These are phyloP conservation scores for Trinectes maculatus DNA, from an alignment of 2,113 vertebrate genomes.

Conservation along the genomic window DNA sequence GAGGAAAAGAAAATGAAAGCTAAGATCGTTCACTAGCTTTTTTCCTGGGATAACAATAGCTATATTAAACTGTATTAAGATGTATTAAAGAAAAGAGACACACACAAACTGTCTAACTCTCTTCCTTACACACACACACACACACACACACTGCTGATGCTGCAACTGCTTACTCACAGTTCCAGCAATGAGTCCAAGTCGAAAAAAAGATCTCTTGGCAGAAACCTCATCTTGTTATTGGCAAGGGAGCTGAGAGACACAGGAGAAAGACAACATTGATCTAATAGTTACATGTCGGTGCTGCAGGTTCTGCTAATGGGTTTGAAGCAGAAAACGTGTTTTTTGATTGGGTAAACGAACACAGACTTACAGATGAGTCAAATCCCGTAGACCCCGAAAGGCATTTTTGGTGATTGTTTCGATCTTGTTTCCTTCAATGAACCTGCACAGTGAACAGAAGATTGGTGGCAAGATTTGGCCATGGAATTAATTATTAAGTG, in stretches of 20 bases:
- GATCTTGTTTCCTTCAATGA: constrained; percentile 97
- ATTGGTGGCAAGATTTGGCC: too few relatives aligned
- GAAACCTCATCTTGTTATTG: constrained; percentile 91
- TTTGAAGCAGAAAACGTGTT: background rate
- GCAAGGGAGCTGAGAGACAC: constrained; percentile 88
- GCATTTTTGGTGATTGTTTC: constrained; percentile 92
- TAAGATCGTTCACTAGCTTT: too few relatives aligned
- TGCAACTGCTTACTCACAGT: constrained; percentile 89
- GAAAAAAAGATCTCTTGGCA: constrained; percentile 92
- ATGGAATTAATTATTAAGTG: too few relatives aligned
- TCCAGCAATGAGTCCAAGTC: constrained; percentile 96
- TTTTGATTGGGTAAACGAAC: too few relatives aligned
- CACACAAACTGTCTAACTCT: too few relatives aligned
- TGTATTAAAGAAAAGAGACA: constrained; percentile 9
- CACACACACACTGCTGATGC: constrained; percentile 47
- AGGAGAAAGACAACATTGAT: constrained; percentile 3
- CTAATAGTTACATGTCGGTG: background rate
- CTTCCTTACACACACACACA: constrained; percentile 23
- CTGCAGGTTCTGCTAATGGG: background rate
- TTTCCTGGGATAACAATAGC: too few relatives aligned
- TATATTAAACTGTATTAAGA: too few relatives aligned
- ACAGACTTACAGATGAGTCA: constrained; percentile 95
- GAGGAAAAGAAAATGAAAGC: background rate
- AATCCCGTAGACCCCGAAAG: constrained; percentile 91
- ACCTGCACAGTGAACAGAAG: constrained; percentile 79